Percentiles rank a stretch among this genome's conserved stretches.
Evolutionary conservation across 2,888 invertebrate genomes (phyloP).

Genomic region (Xanthia icteritia): DNA sequence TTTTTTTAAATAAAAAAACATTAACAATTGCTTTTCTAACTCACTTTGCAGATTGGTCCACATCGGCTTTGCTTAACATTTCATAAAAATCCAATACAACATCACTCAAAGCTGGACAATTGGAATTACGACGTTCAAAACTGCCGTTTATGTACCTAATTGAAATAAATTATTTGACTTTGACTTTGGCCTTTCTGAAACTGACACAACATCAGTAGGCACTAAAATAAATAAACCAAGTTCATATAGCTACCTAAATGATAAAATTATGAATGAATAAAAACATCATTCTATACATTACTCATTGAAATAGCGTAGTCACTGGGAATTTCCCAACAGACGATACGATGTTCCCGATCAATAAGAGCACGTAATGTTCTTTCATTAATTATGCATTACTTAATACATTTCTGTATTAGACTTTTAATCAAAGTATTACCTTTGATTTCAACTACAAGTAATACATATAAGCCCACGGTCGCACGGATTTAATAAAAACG

Average conservation of each 20-base stretch:
- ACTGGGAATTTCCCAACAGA: slow-evolving; percentile 37
- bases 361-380: neutral
- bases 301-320: slow-evolving; percentile 16
- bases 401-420: neutral
- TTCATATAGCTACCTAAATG: neutral
- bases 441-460: neutral
- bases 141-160: too few relatives aligned
- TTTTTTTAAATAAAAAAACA: too few relatives aligned
- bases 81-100: too few relatives aligned
- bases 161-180: too few relatives aligned
- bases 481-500: too few relatives aligned
- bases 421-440: neutral
- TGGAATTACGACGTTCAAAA: too few relatives aligned
- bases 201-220: neutral
- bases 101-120: too few relatives aligned
- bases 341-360: neutral
- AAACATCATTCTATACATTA: neutral
- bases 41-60: too few relatives aligned
- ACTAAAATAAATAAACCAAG: neutral
- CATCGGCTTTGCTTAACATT: too few relatives aligned
- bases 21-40: too few relatives aligned
- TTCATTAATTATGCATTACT: slow-evolving; percentile 9
- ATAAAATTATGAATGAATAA: slow-evolving; percentile 3
- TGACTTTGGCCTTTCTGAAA: too few relatives aligned
- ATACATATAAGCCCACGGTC: neutral